A percentile compares a stretch with the other conserved stretches of the same genome.
Evolutionary conservation across 92 coral and sea anemone genomes (phyloP).

Genomic region (Porites cylindrica): DNA sequence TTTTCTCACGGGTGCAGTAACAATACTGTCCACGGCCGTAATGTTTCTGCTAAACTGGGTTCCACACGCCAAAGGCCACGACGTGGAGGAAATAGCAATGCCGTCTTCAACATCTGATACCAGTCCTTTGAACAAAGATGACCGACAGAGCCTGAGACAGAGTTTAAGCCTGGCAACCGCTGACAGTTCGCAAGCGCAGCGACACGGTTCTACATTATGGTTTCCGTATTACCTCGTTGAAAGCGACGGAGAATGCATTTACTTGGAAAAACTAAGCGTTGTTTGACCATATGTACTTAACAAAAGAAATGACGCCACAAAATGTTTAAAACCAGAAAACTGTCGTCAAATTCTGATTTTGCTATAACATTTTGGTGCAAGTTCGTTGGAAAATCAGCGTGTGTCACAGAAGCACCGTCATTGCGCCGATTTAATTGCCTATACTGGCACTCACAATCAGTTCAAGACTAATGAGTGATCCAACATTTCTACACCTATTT

Average conservation of each 20-base stretch:
- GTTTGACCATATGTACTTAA: neutral
- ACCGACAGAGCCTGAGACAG: neutral
- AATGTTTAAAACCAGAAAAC: too few relatives aligned
- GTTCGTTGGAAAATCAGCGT: too few relatives aligned
- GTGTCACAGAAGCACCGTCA: too few relatives aligned
- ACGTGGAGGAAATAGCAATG: neutral
- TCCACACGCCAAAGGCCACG: neutral
- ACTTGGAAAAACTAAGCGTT: conserved; percentile 5
- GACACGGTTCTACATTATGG: neutral
- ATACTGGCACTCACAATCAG: too few relatives aligned
- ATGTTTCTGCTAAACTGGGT: conserved; percentile 55
- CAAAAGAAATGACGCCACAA: too few relatives aligned
- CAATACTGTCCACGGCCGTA: conserved; percentile 55
- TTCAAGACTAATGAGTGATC: too few relatives aligned
- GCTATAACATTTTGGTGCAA: too few relatives aligned
- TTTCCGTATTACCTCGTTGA: conserved; percentile 8
- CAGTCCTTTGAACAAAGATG: neutral
- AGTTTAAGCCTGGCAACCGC: neutral
- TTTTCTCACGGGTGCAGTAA: conserved; percentile 66
- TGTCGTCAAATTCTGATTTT: too few relatives aligned
- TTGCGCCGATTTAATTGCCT: too few relatives aligned
- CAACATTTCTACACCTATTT: too few relatives aligned
- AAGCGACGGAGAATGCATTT: conserved; percentile 19
- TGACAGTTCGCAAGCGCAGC: neutral
- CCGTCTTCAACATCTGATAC: conserved; percentile 26